These are phyloP conservation scores for Coregonus sp. DNA, from an alignment of 2,797 vertebrate genomes.

Conservation along the genomic window DNA sequence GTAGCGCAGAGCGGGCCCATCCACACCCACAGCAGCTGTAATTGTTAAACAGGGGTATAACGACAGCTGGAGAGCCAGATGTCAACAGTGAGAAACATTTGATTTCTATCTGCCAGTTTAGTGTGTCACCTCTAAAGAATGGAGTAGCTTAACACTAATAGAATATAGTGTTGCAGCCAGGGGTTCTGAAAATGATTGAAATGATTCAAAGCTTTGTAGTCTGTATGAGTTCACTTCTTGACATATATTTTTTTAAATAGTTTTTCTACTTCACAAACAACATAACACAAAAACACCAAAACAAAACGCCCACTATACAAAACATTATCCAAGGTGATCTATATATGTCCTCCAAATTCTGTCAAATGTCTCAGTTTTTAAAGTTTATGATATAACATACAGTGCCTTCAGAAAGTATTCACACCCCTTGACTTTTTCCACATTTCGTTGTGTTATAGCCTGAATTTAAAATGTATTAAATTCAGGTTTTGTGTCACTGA, in stretches of 20 bases:
- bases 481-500: too few species aligned
- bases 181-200: conserved; percentile 31
- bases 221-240: conserved; percentile 1
- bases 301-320: too few species aligned
- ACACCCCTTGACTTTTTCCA: too few species aligned
- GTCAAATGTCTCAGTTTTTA: not conserved
- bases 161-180: not conserved
- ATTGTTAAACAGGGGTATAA: conserved; percentile 71
- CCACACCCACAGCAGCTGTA: conserved; percentile 62
- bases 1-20: not conserved
- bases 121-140: conserved; percentile 62
- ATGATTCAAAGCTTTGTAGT: conserved; percentile 14
- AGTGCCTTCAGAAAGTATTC: too few species aligned
- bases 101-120: conserved; percentile 60
- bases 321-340: too few species aligned
- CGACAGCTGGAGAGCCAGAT: conserved; percentile 74
- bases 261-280: not conserved
- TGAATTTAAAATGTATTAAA: too few species aligned
- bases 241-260: too few species aligned
- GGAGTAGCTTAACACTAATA: conserved; percentile 54
- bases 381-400: not conserved
- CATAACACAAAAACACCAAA: not conserved
- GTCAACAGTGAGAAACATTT: conserved; percentile 68
- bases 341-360: too few species aligned
- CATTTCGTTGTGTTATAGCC: too few species aligned